Conservation (phyloP, 2,797 vertebrate genomes). For the Cygnus olor region DNA sequence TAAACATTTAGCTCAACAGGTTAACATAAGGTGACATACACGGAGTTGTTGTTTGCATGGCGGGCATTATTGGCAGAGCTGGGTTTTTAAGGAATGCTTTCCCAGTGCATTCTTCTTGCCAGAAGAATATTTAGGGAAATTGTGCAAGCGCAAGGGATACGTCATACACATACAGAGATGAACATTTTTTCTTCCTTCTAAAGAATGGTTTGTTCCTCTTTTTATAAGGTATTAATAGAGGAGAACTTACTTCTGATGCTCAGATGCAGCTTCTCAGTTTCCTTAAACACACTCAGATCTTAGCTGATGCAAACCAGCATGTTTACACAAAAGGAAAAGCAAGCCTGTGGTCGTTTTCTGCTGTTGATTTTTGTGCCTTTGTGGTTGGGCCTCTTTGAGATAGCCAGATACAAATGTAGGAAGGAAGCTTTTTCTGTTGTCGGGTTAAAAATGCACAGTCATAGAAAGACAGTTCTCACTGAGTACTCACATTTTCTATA, state of each 20-base stretch:
- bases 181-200: constrained; percentile 8
- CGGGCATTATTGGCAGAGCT: background rate
- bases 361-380: background rate
- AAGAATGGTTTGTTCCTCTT: constrained; percentile 24
- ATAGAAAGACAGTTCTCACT: background rate
- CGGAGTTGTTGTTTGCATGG: background rate
- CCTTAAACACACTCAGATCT: background rate
- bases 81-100: constrained; percentile 4
- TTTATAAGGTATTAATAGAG: constrained; percentile 6
- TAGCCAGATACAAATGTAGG: background rate
- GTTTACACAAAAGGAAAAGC: background rate
- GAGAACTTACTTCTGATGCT: background rate
- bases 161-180: background rate
- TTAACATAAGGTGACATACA: background rate
- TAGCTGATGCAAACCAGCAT: background rate
- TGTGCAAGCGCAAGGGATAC: background rate
- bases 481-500: background rate
- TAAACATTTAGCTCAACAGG: background rate
- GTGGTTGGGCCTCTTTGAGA: background rate
- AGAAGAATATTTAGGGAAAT: background rate
- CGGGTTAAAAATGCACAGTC: background rate
- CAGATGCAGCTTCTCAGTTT: background rate
- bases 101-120: constrained; percentile 20
- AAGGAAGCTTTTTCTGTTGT: background rate
- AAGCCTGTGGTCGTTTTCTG: background rate